These are phyloP conservation scores for Eupeodes corollae DNA, from an alignment of 1,140 invertebrate genomes.

Conservation along the genomic window DNA sequence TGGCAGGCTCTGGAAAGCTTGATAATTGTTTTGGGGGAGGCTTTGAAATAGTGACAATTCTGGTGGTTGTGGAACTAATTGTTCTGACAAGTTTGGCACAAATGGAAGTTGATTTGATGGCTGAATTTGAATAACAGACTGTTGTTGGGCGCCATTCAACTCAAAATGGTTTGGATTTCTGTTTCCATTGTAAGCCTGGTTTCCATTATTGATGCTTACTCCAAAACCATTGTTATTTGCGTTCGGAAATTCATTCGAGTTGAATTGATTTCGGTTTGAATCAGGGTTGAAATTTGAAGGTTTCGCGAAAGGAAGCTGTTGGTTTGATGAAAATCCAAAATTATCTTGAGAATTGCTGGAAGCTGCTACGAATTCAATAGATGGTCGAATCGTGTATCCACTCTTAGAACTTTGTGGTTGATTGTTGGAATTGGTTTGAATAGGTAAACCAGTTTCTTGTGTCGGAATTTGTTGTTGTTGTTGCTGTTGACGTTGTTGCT, in stretches of 20 bases:
- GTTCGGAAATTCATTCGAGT: conserved; percentile 26
- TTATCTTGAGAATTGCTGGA: no score
- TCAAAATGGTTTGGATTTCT: conserved; percentile 9
- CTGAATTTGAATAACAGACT: conserved; percentile 20
- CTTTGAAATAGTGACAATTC: conserved; percentile 25
- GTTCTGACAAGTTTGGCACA: conserved; percentile 14
- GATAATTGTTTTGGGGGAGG: conserved; percentile 29
- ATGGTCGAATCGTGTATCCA: conserved; percentile 33
- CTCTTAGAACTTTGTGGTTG: conserved; percentile 6
- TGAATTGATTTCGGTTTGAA: no score
- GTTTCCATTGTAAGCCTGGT: conserved; percentile 3
- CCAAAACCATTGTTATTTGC: conserved; percentile 28
- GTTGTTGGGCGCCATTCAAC: conserved; percentile 9
- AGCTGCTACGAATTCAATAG: conserved; percentile 32
- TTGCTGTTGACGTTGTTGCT: conserved; percentile 36
- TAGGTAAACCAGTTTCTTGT: conserved; percentile 34
- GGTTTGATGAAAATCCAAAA: no score
- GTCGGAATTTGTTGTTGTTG: conserved; percentile 28
- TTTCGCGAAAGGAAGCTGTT: no score
- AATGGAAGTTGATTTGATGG: conserved; percentile 30
- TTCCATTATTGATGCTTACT: conserved; percentile 8
- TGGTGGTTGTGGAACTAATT: conserved; percentile 1
- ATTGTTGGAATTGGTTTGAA: conserved; percentile 19
- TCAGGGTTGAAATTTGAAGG: no score
- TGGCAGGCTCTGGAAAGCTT: conserved; percentile 25